A percentile compares a stretch with the other conserved stretches of the same genome.
Conservation (phyloP, 2,113 vertebrate genomes). For the Odocoileus hemionus region DNA sequence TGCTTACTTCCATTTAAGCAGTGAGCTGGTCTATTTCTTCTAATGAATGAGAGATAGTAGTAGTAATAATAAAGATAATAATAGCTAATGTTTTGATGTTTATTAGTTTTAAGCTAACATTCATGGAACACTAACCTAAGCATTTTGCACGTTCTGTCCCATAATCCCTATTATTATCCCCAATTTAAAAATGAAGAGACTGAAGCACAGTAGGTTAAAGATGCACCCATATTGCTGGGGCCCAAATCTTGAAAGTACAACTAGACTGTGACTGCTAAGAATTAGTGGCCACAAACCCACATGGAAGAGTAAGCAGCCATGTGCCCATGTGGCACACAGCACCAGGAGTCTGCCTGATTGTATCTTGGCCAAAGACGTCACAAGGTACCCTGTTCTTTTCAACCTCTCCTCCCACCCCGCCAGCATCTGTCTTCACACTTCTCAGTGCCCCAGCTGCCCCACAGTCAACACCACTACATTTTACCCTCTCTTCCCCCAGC, state of each 20-base stretch:
- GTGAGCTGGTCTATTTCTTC: not conserved
- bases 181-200: not conserved
- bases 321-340: accelerated
- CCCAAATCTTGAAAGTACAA: not conserved
- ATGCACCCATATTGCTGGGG: not conserved
- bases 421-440: not conserved
- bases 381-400: not conserved
- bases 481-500: not conserved
- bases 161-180: not conserved
- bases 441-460: not conserved
- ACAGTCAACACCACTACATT: not conserved
- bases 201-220: not conserved
- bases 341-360: not conserved
- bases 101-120: not conserved
- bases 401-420: not conserved
- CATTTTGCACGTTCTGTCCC: not conserved
- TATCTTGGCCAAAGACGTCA: not conserved
- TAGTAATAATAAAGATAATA: not conserved
- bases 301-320: not conserved
- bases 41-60: not conserved
- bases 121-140: not conserved
- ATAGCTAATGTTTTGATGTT: not conserved
- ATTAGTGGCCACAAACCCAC: not conserved
- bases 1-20: not conserved
- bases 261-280: not conserved